Percentiles rank a stretch among this genome's conserved stretches.
These are phyloP conservation scores for Drosophila melanica DNA, from an alignment of 1,140 invertebrate species.

Conservation along the genomic window DNA sequence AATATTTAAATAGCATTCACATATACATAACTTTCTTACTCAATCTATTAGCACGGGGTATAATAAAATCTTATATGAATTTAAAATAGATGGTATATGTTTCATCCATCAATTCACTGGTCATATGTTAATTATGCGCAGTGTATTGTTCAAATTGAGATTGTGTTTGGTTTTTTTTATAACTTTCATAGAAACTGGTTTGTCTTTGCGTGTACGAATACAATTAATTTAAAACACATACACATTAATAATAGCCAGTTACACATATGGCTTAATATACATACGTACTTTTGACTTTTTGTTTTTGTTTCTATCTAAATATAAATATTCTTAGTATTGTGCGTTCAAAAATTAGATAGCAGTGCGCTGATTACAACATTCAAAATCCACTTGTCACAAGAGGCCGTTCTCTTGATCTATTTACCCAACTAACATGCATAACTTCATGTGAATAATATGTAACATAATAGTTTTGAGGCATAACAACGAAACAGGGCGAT, in stretches of 20 bases:
- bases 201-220: neutral
- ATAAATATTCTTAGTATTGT: neutral
- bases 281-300: too few species aligned
- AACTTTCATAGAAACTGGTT: neutral
- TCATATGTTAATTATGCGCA: slow-evolving; percentile 3
- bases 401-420: slow-evolving; percentile 43
- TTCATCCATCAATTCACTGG: too few species aligned
- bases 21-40: too few species aligned
- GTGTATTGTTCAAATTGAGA: too few species aligned
- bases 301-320: too few species aligned
- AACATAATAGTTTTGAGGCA: slow-evolving; percentile 58
- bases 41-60: too few species aligned
- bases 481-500: slow-evolving; percentile 53
- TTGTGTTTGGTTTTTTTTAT: neutral
- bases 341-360: neutral
- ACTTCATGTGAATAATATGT: slow-evolving; percentile 24
- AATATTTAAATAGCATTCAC: too few species aligned
- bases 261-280: neutral
- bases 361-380: neutral
- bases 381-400: slow-evolving; percentile 20
- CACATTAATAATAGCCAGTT: neutral
- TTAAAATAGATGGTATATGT: too few species aligned
- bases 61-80: too few species aligned
- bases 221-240: neutral
- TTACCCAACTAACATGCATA: slow-evolving; percentile 39